A percentile compares a stretch with the other conserved stretches of the same genome.
These are phyloP conservation scores for Dryomyza anilis DNA, from an alignment of 2,888 invertebrate genomes.

Conservation along the genomic window DNA sequence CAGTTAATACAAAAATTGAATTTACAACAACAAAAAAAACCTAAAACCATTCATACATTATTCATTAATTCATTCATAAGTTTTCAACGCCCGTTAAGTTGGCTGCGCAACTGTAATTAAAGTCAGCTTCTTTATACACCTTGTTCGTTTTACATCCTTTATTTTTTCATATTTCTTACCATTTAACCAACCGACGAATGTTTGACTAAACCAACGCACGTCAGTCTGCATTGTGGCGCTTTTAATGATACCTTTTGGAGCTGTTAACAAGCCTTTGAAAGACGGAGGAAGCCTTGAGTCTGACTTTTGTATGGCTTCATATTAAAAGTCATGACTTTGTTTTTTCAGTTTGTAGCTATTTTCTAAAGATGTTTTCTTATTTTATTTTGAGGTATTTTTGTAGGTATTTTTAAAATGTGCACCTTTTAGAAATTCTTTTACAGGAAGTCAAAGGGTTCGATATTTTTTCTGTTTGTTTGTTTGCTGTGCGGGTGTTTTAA, in stretches of 20 bases:
- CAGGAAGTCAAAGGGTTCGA: background rate
- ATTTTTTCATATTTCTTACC: background rate
- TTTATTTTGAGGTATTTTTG: background rate
- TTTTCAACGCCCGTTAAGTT: background rate
- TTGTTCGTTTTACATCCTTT: background rate
- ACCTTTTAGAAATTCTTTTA: background rate
- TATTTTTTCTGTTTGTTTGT: background rate
- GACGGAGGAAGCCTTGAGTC: background rate
- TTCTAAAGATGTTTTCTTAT: background rate
- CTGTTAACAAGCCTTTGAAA: slow-evolving; percentile 18
- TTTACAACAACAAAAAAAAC: background rate
- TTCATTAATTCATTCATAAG: background rate
- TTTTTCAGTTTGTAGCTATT: slow-evolving; percentile 8
- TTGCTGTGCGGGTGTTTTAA: slow-evolving; percentile 10
- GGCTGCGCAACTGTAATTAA: slow-evolving; percentile 19
- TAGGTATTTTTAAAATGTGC: background rate
- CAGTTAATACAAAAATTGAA: background rate
- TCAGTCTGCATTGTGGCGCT: slow-evolving; percentile 22
- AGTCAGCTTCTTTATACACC: slow-evolving; percentile 17
- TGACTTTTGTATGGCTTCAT: background rate
- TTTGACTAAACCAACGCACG: slow-evolving; percentile 12
- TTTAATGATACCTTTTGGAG: slow-evolving; percentile 23
- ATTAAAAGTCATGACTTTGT: slow-evolving; percentile 23
- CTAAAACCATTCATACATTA: background rate
- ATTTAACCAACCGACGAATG: no score